Conservation (phyloP, 1,140 invertebrate species). For the Cherax destructor region DNA sequence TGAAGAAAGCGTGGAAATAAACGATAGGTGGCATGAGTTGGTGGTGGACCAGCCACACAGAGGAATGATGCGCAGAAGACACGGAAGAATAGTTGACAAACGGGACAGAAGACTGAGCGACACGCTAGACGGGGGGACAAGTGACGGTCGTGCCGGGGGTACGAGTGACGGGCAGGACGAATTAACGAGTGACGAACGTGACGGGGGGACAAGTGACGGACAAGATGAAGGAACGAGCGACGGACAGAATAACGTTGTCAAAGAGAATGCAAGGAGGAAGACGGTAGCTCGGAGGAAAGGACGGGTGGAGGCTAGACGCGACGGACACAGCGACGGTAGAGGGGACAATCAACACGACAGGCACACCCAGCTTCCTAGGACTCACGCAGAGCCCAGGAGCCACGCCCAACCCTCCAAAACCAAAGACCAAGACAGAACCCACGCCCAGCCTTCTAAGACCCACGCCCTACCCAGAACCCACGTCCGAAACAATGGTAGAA, state of each 20-base stretch:
- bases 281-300: not conserved
- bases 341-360: not conserved
- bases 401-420: too few relatives aligned
- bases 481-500: not conserved
- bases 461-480: not conserved
- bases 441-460: not conserved
- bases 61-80: not conserved
- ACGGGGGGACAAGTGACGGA: conserved; percentile 8
- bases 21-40: too few relatives aligned
- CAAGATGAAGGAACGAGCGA: conserved; percentile 14
- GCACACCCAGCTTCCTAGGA: not conserved
- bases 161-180: not conserved
- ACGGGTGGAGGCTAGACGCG: not conserved
- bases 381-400: not conserved
- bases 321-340: not conserved
- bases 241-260: not conserved
- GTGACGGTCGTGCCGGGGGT: too few relatives aligned
- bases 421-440: too few relatives aligned
- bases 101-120: not conserved
- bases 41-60: too few relatives aligned
- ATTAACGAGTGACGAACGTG: not conserved
- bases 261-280: not conserved
- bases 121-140: conserved; percentile 12
- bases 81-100: not conserved
- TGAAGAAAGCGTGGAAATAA: too few relatives aligned